Percentiles rank a stretch among this genome's conserved stretches.
Conservation (phyloP, 2,888 invertebrate genomes). For the Chloromyia formosa region DNA sequence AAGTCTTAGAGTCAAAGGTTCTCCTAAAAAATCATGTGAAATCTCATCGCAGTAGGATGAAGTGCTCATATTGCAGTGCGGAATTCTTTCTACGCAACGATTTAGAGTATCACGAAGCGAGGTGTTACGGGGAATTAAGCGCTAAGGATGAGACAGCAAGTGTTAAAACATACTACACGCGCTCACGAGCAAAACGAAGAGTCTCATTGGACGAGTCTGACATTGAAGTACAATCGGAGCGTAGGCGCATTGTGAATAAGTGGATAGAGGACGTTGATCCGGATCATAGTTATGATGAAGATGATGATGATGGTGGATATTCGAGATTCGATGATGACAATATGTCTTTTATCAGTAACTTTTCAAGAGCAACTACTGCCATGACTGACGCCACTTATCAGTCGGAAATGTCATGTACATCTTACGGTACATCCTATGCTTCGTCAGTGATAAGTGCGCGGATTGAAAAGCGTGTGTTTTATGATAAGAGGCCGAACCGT, state of each 20-base stretch:
- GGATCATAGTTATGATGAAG: neutral
- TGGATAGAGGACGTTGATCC: conserved; percentile 19
- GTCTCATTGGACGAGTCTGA: neutral
- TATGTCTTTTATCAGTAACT: conserved; percentile 13
- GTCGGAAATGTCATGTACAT: neutral
- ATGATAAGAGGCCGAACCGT: neutral
- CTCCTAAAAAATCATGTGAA: conserved; percentile 26
- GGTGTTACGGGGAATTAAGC: conserved; percentile 39
- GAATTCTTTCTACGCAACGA: conserved; percentile 36
- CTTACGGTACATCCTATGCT: neutral
- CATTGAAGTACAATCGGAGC: conserved; percentile 3
- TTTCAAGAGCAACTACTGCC: conserved; percentile 7
- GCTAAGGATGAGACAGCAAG: conserved; percentile 17
- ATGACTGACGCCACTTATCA: neutral
- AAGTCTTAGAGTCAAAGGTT: neutral
- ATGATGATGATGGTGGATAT: neutral
- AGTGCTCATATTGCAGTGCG: conserved; percentile 40
- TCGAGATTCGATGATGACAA: conserved; percentile 18
- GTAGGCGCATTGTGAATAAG: conserved; percentile 22
- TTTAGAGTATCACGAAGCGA: conserved; percentile 46
- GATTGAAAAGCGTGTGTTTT: neutral
- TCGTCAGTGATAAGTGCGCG: neutral
- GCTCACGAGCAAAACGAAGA: neutral
- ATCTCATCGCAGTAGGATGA: conserved; percentile 23
- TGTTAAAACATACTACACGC: neutral